Evolutionary conservation across 2,113 vertebrate species (phyloP).

Genomic region (Circaetus gallicus): DNA sequence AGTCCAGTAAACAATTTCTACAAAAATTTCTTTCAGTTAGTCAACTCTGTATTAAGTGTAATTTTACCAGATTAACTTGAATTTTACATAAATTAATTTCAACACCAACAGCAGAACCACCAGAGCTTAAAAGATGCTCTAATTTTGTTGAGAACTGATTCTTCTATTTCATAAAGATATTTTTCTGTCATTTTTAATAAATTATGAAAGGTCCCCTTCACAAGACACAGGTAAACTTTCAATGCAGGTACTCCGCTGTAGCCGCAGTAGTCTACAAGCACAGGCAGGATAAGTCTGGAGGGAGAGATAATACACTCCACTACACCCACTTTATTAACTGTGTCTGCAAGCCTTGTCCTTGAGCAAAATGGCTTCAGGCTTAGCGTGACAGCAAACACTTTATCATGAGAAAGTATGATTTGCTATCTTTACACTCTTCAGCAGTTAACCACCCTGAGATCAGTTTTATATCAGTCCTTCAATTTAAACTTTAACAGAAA

Average conservation of each 20-base stretch:
- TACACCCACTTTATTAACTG: background rate
- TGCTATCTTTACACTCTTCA: background rate
- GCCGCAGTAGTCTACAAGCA: background rate
- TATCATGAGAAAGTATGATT: background rate
- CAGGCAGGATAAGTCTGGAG: background rate
- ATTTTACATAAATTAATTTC: background rate
- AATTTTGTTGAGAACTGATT: background rate
- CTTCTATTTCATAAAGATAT: background rate
- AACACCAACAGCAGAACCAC: background rate
- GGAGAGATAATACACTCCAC: background rate
- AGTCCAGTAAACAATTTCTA: background rate
- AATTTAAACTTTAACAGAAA: background rate
- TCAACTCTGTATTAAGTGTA: background rate
- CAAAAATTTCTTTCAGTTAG: background rate
- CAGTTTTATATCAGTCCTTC: background rate
- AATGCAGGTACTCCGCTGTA: background rate
- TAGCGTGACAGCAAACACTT: background rate
- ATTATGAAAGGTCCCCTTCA: background rate
- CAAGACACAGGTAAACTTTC: background rate
- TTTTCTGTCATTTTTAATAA: background rate
- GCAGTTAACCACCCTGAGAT: background rate
- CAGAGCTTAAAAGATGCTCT: background rate
- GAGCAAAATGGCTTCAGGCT: background rate
- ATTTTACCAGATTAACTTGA: background rate
- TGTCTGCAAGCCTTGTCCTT: background rate